Conservation (phyloP, 53 echinoderm and acorn worm genomes). For the Arbacia lixula region DNA sequence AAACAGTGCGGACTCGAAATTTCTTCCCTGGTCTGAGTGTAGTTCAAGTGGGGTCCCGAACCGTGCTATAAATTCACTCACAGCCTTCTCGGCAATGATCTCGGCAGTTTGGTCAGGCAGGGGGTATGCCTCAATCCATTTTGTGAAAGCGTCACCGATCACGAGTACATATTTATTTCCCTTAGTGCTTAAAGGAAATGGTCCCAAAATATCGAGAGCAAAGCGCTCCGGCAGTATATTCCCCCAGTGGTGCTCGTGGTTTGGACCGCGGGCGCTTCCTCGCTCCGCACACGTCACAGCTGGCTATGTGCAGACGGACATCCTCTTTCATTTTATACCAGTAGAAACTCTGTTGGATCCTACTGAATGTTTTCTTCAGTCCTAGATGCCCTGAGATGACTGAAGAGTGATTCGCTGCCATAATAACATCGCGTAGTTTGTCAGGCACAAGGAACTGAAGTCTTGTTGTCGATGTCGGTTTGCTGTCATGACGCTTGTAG, state of each 20-base stretch:
- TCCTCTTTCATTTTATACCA: constrained; percentile 58
- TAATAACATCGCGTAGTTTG: constrained; percentile 29
- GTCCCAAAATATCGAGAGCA: constrained; percentile 74
- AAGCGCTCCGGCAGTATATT: constrained; percentile 64
- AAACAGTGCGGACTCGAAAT: constrained; percentile 64
- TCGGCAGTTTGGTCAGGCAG: constrained; percentile 64
- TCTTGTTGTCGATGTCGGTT: not conserved
- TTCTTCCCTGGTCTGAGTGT: constrained; percentile 77
- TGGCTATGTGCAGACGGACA: no score
- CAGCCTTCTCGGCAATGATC: constrained; percentile 58
- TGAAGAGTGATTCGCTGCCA: constrained; percentile 46
- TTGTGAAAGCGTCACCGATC: constrained; percentile 62
- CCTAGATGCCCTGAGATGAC: constrained; percentile 61
- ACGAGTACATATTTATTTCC: constrained; percentile 75
- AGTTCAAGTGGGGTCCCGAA: constrained; percentile 61
- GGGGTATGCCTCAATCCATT: constrained; percentile 76
- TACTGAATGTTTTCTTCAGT: constrained; percentile 61
- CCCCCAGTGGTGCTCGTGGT: constrained; percentile 61
- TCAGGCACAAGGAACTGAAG: constrained; percentile 60
- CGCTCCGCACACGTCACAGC: constrained; percentile 68
- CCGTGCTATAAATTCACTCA: constrained; percentile 66
- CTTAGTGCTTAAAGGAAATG: constrained; percentile 53
- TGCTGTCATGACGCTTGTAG: constrained; percentile 48
- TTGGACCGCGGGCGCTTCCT: constrained; percentile 55
- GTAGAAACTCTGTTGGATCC: constrained; percentile 49